phyloP scores from a whole-genome alignment of 2,888 invertebrate species.

The Eristalis arbustorum region DNA sequence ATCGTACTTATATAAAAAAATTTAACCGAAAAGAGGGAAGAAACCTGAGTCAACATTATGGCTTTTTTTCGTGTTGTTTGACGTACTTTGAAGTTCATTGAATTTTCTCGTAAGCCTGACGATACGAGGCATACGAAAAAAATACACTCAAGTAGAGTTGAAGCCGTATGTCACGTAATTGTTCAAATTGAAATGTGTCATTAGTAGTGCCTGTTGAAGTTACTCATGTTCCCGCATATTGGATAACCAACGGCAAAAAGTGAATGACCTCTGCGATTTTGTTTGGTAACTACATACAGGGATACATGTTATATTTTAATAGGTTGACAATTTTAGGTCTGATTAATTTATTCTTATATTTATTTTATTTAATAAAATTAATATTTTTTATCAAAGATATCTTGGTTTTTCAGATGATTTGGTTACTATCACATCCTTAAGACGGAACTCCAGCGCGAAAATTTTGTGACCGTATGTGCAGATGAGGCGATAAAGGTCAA shows the following conservation, averaged over 20 bases:
- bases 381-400: too few relatives aligned
- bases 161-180: not conserved
- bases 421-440: too few relatives aligned
- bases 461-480: too few relatives aligned
- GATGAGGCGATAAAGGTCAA: too few relatives aligned
- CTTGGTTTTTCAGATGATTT: too few relatives aligned
- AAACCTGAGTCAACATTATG: not conserved
- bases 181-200: not conserved
- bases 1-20: not conserved
- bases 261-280: not conserved
- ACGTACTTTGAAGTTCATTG: slow-evolving; percentile 14
- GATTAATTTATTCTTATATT: too few relatives aligned
- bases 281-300: not conserved
- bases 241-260: not conserved
- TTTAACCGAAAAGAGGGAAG: not conserved
- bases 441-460: too few relatives aligned
- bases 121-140: not conserved
- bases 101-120: not conserved
- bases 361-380: too few relatives aligned
- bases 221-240: not conserved
- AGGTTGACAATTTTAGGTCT: too few relatives aligned
- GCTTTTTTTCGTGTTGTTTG: not conserved
- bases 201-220: not conserved
- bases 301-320: too few relatives aligned
- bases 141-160: not conserved